Percentiles rank a stretch among this genome's conserved stretches.
phyloP scores from a whole-genome alignment of 1,140 invertebrate genomes.

The Helicoverpa armigera region DNA sequence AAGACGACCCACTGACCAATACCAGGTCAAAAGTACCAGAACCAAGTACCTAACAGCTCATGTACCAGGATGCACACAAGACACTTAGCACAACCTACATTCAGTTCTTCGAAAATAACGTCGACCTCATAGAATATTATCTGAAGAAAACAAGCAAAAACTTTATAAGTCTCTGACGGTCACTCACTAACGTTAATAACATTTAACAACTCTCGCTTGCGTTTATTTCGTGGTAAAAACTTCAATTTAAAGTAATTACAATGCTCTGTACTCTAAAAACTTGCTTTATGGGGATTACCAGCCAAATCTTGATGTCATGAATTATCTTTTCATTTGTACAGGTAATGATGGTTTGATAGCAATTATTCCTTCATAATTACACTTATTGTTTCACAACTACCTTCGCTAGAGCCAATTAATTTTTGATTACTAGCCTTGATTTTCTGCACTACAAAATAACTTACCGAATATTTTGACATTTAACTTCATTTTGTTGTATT shows the following conservation, averaged over 20 bases:
- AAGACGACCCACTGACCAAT: too few species aligned
- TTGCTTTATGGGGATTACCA: conserved; percentile 8
- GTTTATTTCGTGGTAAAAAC: conserved; percentile 4
- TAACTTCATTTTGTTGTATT: conserved; percentile 71
- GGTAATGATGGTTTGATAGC: background rate
- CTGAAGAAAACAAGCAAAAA: conserved; percentile 33
- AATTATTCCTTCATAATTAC: conserved; percentile 19
- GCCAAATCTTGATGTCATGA: background rate
- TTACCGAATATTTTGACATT: conserved; percentile 78
- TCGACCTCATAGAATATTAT: background rate
- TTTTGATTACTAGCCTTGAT: background rate
- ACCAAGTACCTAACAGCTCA: too few species aligned
- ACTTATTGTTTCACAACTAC: conserved; percentile 13
- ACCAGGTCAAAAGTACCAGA: too few species aligned
- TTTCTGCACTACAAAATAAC: conserved; percentile 45
- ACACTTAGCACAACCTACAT: background rate
- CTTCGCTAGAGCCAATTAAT: conserved; percentile 16
- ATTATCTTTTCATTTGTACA: conserved; percentile 23
- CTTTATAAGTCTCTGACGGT: conserved; percentile 10
- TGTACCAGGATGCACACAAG: background rate
- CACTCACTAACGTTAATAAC: conserved; percentile 33
- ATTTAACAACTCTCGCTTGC: conserved; percentile 34
- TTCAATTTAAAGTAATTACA: conserved; percentile 3
- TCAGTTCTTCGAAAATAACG: background rate
- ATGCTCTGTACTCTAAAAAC: background rate